Percentiles rank a stretch among this genome's conserved stretches.
Conservation (phyloP, 2,888 invertebrate species). For the Acronicta aceris region DNA sequence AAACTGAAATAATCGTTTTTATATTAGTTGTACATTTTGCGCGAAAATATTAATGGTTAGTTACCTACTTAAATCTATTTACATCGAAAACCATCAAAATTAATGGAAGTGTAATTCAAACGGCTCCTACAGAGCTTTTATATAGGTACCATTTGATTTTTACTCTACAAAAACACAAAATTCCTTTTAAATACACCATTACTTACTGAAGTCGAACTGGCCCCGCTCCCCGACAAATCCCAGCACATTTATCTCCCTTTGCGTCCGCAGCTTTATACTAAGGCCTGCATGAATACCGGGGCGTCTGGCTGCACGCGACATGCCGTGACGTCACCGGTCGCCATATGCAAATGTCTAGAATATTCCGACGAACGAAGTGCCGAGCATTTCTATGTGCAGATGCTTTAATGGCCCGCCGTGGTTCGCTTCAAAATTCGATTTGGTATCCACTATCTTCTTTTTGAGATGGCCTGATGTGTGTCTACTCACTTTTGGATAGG, state of each 20-base stretch:
- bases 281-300: constrained; percentile 62
- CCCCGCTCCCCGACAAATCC: constrained; percentile 45
- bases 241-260: constrained; percentile 54
- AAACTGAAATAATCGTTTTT: too few relatives aligned
- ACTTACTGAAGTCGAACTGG: constrained; percentile 46
- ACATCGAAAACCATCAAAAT: constrained; percentile 1
- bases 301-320: constrained; percentile 63
- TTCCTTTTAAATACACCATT: constrained; percentile 46
- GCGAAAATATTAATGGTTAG: neutral
- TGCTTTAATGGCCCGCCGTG: constrained; percentile 68
- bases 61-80: neutral
- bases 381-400: constrained; percentile 64
- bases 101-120: neutral
- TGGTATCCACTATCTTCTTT: constrained; percentile 62
- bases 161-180: constrained; percentile 31
- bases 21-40: neutral
- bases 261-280: constrained; percentile 53
- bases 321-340: constrained; percentile 64
- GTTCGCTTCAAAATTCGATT: constrained; percentile 67
- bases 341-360: constrained; percentile 63
- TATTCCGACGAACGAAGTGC: constrained; percentile 55
- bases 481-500: constrained; percentile 51
- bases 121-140: neutral
- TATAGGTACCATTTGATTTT: constrained; percentile 19
- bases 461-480: constrained; percentile 54